Evolutionary conservation across 1,140 invertebrate genomes (phyloP).

Genomic region (Tetranychus urticae): DNA sequence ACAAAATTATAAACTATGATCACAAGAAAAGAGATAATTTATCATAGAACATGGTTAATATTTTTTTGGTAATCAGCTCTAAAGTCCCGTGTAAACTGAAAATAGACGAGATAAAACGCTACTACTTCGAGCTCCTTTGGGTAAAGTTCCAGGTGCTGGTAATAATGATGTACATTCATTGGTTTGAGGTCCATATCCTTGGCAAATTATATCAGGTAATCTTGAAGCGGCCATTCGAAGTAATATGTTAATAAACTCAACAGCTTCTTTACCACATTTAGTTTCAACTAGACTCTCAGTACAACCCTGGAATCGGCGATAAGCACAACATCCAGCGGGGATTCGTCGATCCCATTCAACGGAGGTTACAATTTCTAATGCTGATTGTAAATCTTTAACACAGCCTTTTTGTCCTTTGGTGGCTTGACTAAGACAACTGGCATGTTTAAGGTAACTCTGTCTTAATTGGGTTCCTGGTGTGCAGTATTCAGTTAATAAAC

Average conservation of each 20-base stretch:
- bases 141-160: constrained; percentile 2
- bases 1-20: too few relatives aligned
- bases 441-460: constrained; percentile 15
- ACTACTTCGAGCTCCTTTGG: constrained; percentile 6
- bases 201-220: constrained; percentile 15
- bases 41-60: background rate
- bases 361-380: constrained; percentile 12
- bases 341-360: constrained; percentile 16
- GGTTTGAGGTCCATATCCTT: constrained; percentile 6
- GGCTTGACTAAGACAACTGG: constrained; percentile 13
- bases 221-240: constrained; percentile 13
- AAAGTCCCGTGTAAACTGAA: constrained; percentile 12
- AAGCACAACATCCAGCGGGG: constrained; percentile 15
- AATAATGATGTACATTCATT: constrained; percentile 4
- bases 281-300: constrained; percentile 13
- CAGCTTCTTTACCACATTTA: constrained; percentile 15
- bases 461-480: constrained; percentile 9
- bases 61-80: background rate
- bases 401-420: constrained; percentile 14
- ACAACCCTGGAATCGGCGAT: constrained; percentile 7
- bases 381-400: constrained; percentile 15
- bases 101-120: constrained; percentile 12
- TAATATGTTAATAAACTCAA: constrained; percentile 8
- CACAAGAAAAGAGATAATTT: too few relatives aligned
- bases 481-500: constrained; percentile 15